A percentile compares a stretch with the other conserved stretches of the same genome.
Conservation (phyloP, 1,140 invertebrate genomes). For the Musca vetustissima region DNA sequence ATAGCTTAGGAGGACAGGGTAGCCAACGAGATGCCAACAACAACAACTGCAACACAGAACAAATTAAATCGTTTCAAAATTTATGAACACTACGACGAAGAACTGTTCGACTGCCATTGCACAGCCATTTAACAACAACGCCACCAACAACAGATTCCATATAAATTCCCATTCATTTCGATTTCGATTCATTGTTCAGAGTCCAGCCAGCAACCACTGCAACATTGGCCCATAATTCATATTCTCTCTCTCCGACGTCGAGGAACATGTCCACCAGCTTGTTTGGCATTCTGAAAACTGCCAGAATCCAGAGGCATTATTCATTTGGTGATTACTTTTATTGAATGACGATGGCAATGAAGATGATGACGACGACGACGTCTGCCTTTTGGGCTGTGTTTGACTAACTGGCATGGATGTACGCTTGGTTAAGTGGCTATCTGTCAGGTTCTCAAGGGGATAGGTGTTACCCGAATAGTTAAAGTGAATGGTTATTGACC, state of each 20-base stretch:
- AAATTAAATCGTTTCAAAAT: slow-evolving; percentile 22
- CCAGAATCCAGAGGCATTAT: slow-evolving; percentile 11
- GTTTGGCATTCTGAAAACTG: slow-evolving; percentile 2
- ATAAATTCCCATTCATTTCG: slow-evolving; percentile 14
- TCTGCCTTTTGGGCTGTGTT: slow-evolving; percentile 2
- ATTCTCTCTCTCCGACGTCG: no score
- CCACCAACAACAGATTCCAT: no score
- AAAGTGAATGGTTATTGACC: no score
- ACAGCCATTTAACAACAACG: no score
- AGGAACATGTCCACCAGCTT: background rate
- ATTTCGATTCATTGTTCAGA: slow-evolving; percentile 7
- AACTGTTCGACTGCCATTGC: background rate
- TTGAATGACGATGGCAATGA: slow-evolving; percentile 10
- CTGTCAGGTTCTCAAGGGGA: no score
- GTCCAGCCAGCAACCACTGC: background rate
- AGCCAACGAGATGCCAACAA: no score
- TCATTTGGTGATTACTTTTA: slow-evolving; percentile 20
- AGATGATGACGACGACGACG: no score
- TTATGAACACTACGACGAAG: slow-evolving; percentile 7
- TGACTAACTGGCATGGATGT: background rate
- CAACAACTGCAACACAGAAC: background rate
- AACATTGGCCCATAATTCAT: no score
- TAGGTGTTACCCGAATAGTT: no score
- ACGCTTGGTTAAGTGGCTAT: no score
- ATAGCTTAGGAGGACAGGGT: no score